Evolutionary conservation across 2,797 vertebrate species (phyloP).

Genomic region (Microhierax caerulescens): DNA sequence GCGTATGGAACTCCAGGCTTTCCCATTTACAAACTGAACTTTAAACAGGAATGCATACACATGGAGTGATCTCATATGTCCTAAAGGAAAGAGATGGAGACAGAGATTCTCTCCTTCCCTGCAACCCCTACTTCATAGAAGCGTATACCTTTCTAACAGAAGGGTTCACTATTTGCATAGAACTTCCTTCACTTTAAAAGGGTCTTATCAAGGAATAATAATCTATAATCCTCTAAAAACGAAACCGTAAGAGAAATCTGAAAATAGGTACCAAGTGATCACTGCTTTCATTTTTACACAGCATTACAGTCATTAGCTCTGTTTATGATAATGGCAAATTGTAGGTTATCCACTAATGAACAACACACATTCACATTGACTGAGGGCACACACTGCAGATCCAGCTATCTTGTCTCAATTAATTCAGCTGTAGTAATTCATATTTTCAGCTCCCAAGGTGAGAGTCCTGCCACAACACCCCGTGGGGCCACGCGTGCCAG

Average conservation of each 20-base stretch:
- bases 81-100: neutral
- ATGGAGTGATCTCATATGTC: neutral
- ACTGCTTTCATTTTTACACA: neutral
- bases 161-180: neutral
- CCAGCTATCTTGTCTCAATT: neutral
- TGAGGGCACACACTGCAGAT: neutral
- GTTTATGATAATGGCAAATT: neutral
- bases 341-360: neutral
- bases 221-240: neutral
- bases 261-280: neutral
- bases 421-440: neutral
- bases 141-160: neutral
- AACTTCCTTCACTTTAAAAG: neutral
- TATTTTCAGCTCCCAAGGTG: neutral
- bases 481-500: neutral
- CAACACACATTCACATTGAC: neutral
- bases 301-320: neutral
- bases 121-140: neutral
- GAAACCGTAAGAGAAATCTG: neutral
- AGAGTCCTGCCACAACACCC: neutral
- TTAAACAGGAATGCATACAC: neutral
- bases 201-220: neutral
- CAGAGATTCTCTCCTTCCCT: neutral
- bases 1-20: neutral
- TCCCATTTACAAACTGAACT: neutral